Percentiles rank a stretch among this genome's conserved stretches.
Conservation (phyloP, 2,113 vertebrate genomes). For the Paradoxurus hermaphroditus region DNA sequence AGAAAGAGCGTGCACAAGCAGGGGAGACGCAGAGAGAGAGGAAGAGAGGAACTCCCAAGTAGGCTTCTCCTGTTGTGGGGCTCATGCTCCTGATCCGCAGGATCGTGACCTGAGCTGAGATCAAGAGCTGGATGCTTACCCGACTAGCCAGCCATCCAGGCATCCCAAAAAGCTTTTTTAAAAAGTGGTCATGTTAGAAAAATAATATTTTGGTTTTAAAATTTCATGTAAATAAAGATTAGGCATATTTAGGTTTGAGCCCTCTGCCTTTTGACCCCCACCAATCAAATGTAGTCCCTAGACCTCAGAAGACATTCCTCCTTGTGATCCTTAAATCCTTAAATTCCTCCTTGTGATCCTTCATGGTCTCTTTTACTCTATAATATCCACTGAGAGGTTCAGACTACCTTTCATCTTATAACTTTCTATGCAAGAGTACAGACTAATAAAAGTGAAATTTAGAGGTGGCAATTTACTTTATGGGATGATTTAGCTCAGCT, state of each 20-base stretch:
- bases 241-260: not conserved
- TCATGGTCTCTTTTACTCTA: not conserved
- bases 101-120: too few relatives aligned
- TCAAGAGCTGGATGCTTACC: too few relatives aligned
- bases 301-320: not conserved
- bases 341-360: not conserved
- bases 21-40: too few relatives aligned
- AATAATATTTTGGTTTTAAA: conserved; percentile 7
- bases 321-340: not conserved
- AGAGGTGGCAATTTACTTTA: not conserved
- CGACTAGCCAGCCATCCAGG: too few relatives aligned
- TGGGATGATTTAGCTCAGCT: not conserved
- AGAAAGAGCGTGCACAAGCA: too few relatives aligned
- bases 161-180: not conserved
- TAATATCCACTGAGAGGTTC: not conserved
- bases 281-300: not conserved
- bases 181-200: not conserved
- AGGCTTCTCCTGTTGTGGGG: too few relatives aligned
- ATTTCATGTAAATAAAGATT: conserved; percentile 2
- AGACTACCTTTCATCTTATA: not conserved
- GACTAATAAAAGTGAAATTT: not conserved
- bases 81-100: too few relatives aligned
- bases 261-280: not conserved
- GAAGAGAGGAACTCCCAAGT: too few relatives aligned
- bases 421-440: not conserved